Conservation (phyloP, 1,140 invertebrate genomes). For the Formica exsecta region DNA sequence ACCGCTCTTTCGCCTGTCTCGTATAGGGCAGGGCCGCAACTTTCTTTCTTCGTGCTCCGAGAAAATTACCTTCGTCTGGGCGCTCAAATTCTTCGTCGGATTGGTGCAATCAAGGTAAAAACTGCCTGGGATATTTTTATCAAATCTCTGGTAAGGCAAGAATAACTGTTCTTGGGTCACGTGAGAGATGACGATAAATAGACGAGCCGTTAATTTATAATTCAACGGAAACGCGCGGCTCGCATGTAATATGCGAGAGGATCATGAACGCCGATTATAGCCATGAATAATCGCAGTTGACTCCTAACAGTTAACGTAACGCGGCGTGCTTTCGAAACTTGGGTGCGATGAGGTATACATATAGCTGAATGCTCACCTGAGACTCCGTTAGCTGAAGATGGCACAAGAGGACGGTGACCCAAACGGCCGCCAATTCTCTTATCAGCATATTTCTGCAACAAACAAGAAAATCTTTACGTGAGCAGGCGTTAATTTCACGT, state of each 20-base stretch:
- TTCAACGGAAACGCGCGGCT: too few species aligned
- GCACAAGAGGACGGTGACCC: conserved; percentile 87
- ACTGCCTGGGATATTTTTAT: neutral
- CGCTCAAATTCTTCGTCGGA: neutral
- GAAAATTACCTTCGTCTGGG: conserved; percentile 6
- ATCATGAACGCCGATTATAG: neutral
- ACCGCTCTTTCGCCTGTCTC: neutral
- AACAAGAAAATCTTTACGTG: conserved; percentile 63
- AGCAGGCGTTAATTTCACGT: conserved; percentile 1
- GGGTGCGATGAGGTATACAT: neutral
- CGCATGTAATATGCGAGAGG: neutral
- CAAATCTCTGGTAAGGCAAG: neutral
- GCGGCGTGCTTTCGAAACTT: conserved; percentile 1
- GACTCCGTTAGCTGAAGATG: conserved; percentile 85
- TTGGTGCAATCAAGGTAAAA: conserved; percentile 5
- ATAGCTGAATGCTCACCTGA: conserved; percentile 83
- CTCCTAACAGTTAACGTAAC: neutral
- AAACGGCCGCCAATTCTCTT: conserved; percentile 86
- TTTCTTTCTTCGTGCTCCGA: conserved; percentile 4
- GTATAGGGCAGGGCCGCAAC: neutral
- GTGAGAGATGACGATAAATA: neutral
- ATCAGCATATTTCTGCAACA: conserved; percentile 87
- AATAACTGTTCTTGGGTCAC: neutral
- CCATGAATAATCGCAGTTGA: neutral
- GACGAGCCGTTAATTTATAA: neutral